Percentiles rank a stretch among this genome's conserved stretches.
Evolutionary conservation across 2,113 vertebrate species (phyloP).

Genomic region (Urocitellus parryii): DNA sequence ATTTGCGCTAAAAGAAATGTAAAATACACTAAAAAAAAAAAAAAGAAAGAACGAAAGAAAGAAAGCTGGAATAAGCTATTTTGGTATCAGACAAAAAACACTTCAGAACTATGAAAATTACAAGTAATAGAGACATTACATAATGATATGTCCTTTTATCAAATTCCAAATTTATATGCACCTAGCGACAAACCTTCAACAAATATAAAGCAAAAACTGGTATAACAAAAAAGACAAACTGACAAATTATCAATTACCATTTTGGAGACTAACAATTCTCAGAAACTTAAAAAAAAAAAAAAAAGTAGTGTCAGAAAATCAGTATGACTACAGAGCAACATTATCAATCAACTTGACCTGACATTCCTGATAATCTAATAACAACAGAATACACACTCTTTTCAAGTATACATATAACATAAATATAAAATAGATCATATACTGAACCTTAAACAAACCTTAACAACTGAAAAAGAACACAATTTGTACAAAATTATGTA

Average conservation of each 20-base stretch:
- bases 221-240: not conserved
- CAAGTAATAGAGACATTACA: not conserved
- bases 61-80: not conserved
- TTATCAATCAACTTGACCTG: not conserved
- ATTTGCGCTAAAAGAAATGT: not conserved
- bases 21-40: not conserved
- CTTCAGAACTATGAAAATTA: not conserved
- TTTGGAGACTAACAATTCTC: not conserved
- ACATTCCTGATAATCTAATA: conserved; percentile 6
- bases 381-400: not conserved
- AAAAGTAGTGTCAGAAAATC: not conserved
- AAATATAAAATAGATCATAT: too few species aligned
- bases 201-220: conserved; percentile 19
- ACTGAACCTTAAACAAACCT: too few species aligned
- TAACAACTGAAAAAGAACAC: too few species aligned
- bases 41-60: too few species aligned
- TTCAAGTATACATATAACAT: not conserved
- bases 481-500: not conserved
- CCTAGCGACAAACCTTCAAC: not conserved
- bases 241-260: not conserved
- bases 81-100: not conserved
- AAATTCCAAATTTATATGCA: not conserved
- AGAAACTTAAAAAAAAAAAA: not conserved
- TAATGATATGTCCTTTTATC: not conserved
- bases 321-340: not conserved